phyloP scores from a whole-genome alignment of 2,113 vertebrate genomes.

The Muscicapa adusta region DNA sequence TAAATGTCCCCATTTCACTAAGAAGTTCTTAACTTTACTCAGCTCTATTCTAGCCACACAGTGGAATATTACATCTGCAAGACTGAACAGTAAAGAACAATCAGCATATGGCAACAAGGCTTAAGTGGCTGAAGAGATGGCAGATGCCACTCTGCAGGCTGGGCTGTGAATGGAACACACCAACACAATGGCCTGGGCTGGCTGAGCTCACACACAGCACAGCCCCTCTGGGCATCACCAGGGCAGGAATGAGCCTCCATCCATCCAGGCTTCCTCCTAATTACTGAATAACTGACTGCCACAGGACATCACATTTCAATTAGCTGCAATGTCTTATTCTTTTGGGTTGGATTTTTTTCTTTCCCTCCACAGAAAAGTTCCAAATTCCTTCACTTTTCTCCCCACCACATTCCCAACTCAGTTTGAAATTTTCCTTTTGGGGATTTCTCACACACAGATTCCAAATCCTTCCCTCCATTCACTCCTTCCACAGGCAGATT shows the following conservation, averaged over 20 bases:
- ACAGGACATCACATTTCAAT: not conserved
- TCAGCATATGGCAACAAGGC: not conserved
- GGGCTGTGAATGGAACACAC: not conserved
- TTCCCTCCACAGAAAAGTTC: not conserved
- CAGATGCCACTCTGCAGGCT: not conserved
- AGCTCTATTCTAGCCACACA: not conserved
- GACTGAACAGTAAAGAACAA: not conserved
- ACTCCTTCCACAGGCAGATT: not conserved
- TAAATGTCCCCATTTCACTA: not conserved
- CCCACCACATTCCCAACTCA: not conserved
- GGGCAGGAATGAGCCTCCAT: not conserved
- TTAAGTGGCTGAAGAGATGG: not conserved
- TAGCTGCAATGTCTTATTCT: not conserved
- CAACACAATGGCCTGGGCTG: not conserved
- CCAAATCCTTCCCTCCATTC: not conserved
- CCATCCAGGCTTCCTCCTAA: not conserved
- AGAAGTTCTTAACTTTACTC: not conserved
- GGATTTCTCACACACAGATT: not conserved
- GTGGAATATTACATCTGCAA: not conserved
- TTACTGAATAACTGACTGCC: not conserved
- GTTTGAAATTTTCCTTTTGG: rapidly evolving
- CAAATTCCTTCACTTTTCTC: not conserved
- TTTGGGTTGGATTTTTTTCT: not conserved
- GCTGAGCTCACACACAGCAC: not conserved
- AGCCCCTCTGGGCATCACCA: not conserved